Evolutionary conservation across 2,113 vertebrate species (phyloP).

Genomic region (Salvelinus fontinalis): DNA sequence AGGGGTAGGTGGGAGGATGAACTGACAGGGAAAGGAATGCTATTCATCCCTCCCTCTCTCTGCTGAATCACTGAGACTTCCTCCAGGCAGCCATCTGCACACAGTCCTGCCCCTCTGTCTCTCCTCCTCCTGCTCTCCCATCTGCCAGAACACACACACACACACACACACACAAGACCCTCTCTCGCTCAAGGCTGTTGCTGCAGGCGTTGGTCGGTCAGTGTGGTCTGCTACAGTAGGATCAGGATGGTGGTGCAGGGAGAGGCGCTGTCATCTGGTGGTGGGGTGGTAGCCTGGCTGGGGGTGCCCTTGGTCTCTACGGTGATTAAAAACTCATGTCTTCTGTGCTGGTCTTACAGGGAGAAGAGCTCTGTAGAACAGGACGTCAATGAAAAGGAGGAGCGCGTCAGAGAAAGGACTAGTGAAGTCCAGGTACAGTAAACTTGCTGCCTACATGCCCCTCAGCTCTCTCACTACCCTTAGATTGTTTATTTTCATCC

Average conservation of each 20-base stretch:
- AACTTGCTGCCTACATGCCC: neutral
- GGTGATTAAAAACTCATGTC: constrained; percentile 89
- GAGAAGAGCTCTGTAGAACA: constrained; percentile 95
- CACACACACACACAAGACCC: constrained; percentile 33
- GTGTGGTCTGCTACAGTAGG: constrained; percentile 23
- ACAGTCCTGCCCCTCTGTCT: constrained; percentile 5
- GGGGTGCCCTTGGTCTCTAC: constrained; percentile 80
- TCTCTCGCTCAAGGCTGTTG: neutral
- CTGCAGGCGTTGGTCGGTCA: constrained; percentile 15
- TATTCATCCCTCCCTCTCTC: constrained; percentile 34
- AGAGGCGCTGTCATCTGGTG: constrained; percentile 65
- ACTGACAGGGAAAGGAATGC: constrained; percentile 17
- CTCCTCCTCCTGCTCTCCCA: constrained; percentile 61
- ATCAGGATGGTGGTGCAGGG: constrained; percentile 81
- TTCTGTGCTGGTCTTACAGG: constrained; percentile 94
- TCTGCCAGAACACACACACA: constrained; percentile 69
- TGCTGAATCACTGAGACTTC: constrained; percentile 41
- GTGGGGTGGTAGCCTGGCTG: constrained; percentile 42
- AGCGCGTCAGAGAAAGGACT: constrained; percentile 87
- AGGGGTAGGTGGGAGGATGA: constrained; percentile 11
- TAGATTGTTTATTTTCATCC: neutral
- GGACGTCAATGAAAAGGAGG: constrained; percentile 96
- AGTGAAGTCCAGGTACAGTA: constrained; percentile 89
- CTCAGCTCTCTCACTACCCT: neutral
- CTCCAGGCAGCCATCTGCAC: constrained; percentile 55